phyloP scores from a whole-genome alignment of 2,113 vertebrate species.

The Eretmochelys imbricata region DNA sequence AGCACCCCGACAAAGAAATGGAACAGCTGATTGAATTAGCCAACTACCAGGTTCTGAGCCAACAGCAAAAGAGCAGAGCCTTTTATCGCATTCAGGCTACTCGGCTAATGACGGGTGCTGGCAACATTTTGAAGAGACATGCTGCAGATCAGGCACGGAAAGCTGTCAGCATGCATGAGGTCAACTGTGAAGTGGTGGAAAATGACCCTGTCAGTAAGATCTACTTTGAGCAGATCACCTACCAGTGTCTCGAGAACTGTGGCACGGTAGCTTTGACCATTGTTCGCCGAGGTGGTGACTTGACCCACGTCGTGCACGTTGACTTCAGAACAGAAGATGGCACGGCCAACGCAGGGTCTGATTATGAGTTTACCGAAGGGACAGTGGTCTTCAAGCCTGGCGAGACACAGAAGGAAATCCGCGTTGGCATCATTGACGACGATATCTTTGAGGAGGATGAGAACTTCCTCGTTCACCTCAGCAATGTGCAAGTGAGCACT shows the following conservation, averaged over 20 bases:
- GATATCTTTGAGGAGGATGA: constrained; percentile 99
- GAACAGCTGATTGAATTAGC: constrained; percentile 93
- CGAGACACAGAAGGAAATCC: constrained; percentile 92
- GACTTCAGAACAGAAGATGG: constrained; percentile 95
- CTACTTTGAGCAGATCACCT: constrained; percentile 90
- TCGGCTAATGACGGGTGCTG: constrained; percentile 92
- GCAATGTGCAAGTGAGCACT: constrained; percentile 83
- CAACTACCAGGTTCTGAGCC: constrained; percentile 93
- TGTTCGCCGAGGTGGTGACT: constrained; percentile 88
- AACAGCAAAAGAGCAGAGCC: constrained; percentile 94
- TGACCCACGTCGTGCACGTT: constrained; percentile 85
- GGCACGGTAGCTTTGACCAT: constrained; percentile 89
- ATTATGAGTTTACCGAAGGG: constrained; percentile 91
- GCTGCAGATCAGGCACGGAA: constrained; percentile 92
- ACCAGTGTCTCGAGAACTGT: constrained; percentile 97
- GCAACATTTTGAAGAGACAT: constrained; percentile 92
- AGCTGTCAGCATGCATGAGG: constrained; percentile 87
- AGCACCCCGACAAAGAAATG: constrained; percentile 93
- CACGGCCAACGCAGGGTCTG: constrained; percentile 93
- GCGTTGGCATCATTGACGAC: constrained; percentile 92
- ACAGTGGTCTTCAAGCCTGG: constrained; percentile 90
- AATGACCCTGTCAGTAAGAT: constrained; percentile 86
- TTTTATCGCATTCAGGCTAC: constrained; percentile 97
- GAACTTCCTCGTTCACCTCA: constrained; percentile 95
- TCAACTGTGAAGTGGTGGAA: constrained; percentile 83